Percentiles rank a stretch among this genome's conserved stretches.
These are phyloP conservation scores for Drosophila barbarae DNA, from an alignment of 2,888 invertebrate species.

Conservation along the genomic window DNA sequence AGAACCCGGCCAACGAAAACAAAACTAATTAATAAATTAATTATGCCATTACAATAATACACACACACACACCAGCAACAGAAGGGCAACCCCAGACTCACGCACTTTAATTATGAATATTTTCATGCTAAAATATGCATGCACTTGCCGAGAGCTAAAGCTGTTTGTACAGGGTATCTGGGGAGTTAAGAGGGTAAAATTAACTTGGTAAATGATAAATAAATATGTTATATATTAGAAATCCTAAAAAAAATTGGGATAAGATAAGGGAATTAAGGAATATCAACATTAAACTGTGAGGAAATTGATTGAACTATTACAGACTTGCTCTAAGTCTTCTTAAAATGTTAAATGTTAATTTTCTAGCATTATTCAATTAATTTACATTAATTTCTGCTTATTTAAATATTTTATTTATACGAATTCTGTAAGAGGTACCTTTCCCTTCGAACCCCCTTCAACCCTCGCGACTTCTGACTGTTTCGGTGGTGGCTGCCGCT, in stretches of 20 bases:
- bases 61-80: conserved; percentile 14
- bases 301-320: no score
- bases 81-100: conserved; percentile 34
- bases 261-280: background rate
- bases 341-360: background rate
- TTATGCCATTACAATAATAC: conserved; percentile 71
- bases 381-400: background rate
- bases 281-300: background rate
- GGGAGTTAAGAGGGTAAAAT: background rate
- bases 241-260: no score
- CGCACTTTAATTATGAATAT: conserved; percentile 75
- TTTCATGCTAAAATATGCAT: conserved; percentile 69
- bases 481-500: conserved; percentile 33
- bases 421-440: conserved; percentile 6
- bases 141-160: conserved; percentile 39
- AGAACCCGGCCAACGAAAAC: conserved; percentile 34
- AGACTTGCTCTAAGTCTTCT: no score
- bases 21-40: conserved; percentile 76
- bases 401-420: background rate
- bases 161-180: conserved; percentile 2
- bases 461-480: conserved; percentile 14
- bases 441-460: background rate
- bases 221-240: accelerated
- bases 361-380: background rate
- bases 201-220: background rate